Base-by-base conservation (phyloP, 2,113 vertebrate species). In the Cheirogaleus medius region DNA sequence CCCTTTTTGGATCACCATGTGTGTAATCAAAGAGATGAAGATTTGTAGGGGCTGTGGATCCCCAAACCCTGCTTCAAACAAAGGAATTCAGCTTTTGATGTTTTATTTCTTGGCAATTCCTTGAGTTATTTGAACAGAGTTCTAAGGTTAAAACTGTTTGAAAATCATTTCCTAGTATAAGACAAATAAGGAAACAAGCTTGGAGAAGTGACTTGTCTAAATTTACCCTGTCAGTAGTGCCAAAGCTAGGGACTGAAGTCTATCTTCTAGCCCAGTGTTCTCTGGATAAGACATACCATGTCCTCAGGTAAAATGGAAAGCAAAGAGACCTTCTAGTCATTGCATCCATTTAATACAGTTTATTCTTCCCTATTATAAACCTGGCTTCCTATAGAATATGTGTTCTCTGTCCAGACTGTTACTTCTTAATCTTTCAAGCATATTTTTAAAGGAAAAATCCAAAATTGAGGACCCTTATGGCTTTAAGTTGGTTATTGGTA, bases 131-230 rank as follows among this genome's bases (percentile, higher is more conserved):
- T 97, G 60, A 87, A 97, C 10, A 49, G 39, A 93, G 25, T 85
- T 94, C 27, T 71, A 90, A 97, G 37, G n/a, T 80, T 96, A 83
- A 93, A 39, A 74, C 8, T 74, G 6, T 95, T 89, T 97, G 87
- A 87, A 87, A 88, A 85, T 73, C 15, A 93, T 66, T 86, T 90
- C n/a, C 69, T 90, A 68, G 23, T 64, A 12, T 83, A 60, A 94
- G 60, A 82, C 25, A 69, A 44, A 44, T 68, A 47, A 93, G 63
- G 63, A 94, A 82, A 58, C 18, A 90, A 29, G 27, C 9, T 15
- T 27, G 18, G 77, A 94, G 29, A 90, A 52, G 73, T 77, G 81
- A 69, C 25, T 90, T 91, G n/a, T 89, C 39, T 10, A 54, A 27
- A 66, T 68, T 34, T 44, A 71, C 78, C 39, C 29, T 52, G 42